Base-by-base conservation (phyloP, 2,113 vertebrate genomes). In the Gobiocypris rarus region DNA sequence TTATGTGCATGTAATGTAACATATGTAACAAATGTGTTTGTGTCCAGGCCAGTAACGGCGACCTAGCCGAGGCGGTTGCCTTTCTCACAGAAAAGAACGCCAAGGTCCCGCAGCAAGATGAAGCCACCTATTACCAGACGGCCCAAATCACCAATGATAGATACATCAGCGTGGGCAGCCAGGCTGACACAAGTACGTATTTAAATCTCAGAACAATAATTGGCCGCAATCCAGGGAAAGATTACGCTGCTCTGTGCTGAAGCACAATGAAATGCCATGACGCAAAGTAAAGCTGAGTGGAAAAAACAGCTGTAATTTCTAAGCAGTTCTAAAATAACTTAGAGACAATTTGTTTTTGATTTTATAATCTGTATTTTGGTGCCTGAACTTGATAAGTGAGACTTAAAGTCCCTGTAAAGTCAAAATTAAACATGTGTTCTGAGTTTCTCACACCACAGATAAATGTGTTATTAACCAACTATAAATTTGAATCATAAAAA, bases 151-250 rank as follows among this genome's bases (percentile, higher is more conserved):
- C 95, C 89, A 97, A 96, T 71, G 97, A 99, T 91, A 91, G 97
- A 93, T 98, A 98, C 70, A 98, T 99, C 95, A 99, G 97, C 1
- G 97, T 99, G 92, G 97, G 97, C 91, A 99, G 97, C 93, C 97
- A 99, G 90, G 97, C 97, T 82, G 97, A 98, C 84, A 95, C 97
- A 82, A 99, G 98, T 99, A 94, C 90, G 97, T 93, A 83, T 85
- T 83, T 76, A 56, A 78, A 82, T 75, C 74, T 81, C 48, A 41
- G 65, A 67, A 76, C 71, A 75, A 52, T 52, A 56, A 48, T 81
- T 50, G 71, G 71, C 56, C 19, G 10, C 11, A 65, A 65, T 75
- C 71, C 71, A 75, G 59, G n/a, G 52, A 52, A 71, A 45, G 11
- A 63, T 84, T 79, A 43, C 2, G 19, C 52, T 59, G 58, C 3